Conservation (phyloP, 2,797 vertebrate species). For the Channa striata region DNA sequence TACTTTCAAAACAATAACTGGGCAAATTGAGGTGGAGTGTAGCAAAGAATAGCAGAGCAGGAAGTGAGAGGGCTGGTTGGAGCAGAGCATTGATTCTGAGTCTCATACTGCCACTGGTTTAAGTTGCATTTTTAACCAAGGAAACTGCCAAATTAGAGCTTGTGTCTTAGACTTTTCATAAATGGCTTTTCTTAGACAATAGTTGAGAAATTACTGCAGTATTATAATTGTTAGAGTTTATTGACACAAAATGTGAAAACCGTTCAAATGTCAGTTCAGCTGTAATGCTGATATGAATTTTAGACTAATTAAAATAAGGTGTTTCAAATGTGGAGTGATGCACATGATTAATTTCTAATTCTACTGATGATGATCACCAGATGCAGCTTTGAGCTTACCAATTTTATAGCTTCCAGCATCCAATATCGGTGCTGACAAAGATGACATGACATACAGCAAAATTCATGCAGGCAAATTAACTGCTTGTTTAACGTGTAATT, state of each 20-base stretch:
- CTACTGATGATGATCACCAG: slow-evolving; percentile 27
- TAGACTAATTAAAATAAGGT: neutral
- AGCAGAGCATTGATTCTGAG: too few relatives aligned
- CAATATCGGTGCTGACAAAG: slow-evolving; percentile 45
- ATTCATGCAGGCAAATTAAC: slow-evolving; percentile 58
- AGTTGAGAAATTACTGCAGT: too few relatives aligned
- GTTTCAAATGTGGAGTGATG: neutral
- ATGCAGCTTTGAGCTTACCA: slow-evolving; percentile 25
- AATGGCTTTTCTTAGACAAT: neutral
- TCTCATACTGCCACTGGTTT: too few relatives aligned
- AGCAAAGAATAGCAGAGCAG: too few relatives aligned
- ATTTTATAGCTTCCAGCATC: slow-evolving; percentile 38
- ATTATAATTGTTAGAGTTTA: too few relatives aligned
- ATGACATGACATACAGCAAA: slow-evolving; percentile 51
- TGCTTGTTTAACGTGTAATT: slow-evolving; percentile 60
- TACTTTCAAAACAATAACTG: too few relatives aligned
- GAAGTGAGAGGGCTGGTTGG: too few relatives aligned
- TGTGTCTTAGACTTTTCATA: too few relatives aligned
- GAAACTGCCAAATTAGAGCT: too few relatives aligned
- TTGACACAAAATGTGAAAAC: neutral
- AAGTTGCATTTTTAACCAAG: too few relatives aligned
- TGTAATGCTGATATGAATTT: neutral
- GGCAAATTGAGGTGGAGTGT: too few relatives aligned
- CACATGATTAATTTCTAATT: slow-evolving; percentile 32
- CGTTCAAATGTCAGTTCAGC: neutral